Evolutionary conservation across 2,888 invertebrate genomes (phyloP).

Genomic region (Agonopterix heracliana): DNA sequence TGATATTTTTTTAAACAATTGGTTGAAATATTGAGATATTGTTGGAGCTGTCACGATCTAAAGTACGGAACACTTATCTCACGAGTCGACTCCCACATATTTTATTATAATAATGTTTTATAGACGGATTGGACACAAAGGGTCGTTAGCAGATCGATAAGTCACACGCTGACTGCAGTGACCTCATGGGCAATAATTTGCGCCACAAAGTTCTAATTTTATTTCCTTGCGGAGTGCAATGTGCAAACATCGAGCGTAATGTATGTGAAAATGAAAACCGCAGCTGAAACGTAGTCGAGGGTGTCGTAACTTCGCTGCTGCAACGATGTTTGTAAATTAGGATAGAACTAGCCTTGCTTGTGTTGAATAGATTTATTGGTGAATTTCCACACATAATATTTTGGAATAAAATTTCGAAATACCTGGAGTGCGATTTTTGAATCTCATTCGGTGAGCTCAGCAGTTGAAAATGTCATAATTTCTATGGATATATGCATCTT

Average conservation of each 20-base stretch:
- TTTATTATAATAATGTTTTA: slow-evolving; percentile 2
- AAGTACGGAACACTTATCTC: slow-evolving; percentile 4
- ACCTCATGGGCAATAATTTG: slow-evolving; percentile 18
- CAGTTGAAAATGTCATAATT: no score
- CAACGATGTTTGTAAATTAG: slow-evolving; percentile 7
- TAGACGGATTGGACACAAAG: slow-evolving; percentile 25
- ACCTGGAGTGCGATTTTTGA: no score
- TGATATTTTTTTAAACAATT: neutral
- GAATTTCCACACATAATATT: no score
- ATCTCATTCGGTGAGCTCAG: no score
- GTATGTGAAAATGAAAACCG: slow-evolving; percentile 1
- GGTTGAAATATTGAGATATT: neutral
- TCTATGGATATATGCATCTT: no score
- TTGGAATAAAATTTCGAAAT: no score
- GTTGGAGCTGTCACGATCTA: neutral
- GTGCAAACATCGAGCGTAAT: slow-evolving; percentile 2
- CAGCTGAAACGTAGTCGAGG: slow-evolving; percentile 2
- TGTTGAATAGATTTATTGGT: no score
- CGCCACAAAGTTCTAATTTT: slow-evolving; percentile 13
- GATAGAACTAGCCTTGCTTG: neutral
- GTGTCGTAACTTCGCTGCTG: neutral
- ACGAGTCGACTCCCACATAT: slow-evolving; percentile 3
- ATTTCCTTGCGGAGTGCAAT: slow-evolving; percentile 9
- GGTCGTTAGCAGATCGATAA: slow-evolving; percentile 34
- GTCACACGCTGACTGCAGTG: slow-evolving; percentile 9